Conservation (phyloP, 2,888 invertebrate species). For the Caenorhabditis sp. region DNA sequence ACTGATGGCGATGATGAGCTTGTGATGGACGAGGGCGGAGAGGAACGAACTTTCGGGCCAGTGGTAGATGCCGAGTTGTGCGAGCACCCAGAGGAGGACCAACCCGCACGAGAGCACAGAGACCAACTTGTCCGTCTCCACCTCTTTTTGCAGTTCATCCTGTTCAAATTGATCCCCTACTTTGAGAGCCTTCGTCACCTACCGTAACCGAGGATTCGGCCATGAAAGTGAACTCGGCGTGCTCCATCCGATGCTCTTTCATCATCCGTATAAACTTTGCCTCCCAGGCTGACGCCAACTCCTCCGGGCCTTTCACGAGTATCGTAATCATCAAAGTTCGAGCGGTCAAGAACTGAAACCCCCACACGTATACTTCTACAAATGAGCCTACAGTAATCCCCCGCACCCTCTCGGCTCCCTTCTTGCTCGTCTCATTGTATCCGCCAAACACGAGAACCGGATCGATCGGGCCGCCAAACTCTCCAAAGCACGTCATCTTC, state of each 20-base stretch:
- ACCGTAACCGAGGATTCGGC: constrained; percentile 41
- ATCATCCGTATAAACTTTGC: constrained; percentile 28
- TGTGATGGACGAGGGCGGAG: constrained; percentile 36
- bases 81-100: constrained; percentile 32
- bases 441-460: constrained; percentile 28
- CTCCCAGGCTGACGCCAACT: constrained; percentile 26
- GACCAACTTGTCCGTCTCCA: constrained; percentile 27
- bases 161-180: not conserved
- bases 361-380: not conserved
- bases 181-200: not conserved
- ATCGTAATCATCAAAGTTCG: constrained; percentile 27
- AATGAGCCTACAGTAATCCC: not conserved
- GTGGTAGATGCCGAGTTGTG: constrained; percentile 27
- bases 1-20: constrained; percentile 18
- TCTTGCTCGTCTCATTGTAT: not conserved
- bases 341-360: constrained; percentile 22
- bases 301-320: not conserved
- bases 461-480: constrained; percentile 39
- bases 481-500: constrained; percentile 41
- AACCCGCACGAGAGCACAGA: constrained; percentile 34
- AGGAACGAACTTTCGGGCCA: constrained; percentile 25
- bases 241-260: not conserved
- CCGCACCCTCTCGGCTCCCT: constrained; percentile 11
- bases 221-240: constrained; percentile 32
- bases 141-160: constrained; percentile 35